A percentile compares a stretch with the other conserved stretches of the same genome.
These are phyloP conservation scores for Tenualosa ilisha DNA, from an alignment of 2,797 vertebrate genomes.

Conservation along the genomic window DNA sequence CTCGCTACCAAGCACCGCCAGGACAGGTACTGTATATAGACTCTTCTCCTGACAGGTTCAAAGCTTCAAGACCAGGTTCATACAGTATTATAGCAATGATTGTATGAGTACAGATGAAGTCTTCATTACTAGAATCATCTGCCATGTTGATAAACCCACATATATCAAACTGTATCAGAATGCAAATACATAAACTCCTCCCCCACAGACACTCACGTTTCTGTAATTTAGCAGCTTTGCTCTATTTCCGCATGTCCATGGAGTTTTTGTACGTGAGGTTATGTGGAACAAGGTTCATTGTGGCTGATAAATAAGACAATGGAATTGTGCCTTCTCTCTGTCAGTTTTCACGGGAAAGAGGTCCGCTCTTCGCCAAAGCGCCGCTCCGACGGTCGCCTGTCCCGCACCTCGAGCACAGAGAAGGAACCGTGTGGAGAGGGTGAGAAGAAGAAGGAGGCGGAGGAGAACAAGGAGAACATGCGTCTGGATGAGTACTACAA, in stretches of 20 bases:
- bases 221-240: too few species aligned
- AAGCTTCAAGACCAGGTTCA: too few species aligned
- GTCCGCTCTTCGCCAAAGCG: slow-evolving; percentile 86
- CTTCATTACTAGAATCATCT: background rate
- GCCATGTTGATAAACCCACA: background rate
- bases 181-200: too few species aligned
- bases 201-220: background rate
- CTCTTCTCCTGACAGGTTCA: too few species aligned
- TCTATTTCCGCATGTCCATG: background rate
- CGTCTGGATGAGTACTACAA: slow-evolving; percentile 81
- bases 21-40: slow-evolving; percentile 79
- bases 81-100: too few species aligned
- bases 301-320: background rate
- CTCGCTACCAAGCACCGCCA: slow-evolving; percentile 93
- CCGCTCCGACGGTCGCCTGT: slow-evolving; percentile 81
- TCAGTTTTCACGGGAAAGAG: slow-evolving; percentile 88
- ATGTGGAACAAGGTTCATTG: background rate
- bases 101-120: too few species aligned
- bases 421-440: slow-evolving; percentile 65
- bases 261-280: background rate
- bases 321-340: background rate
- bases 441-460: slow-evolving; percentile 78
- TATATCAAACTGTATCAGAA: too few species aligned
- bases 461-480: slow-evolving; percentile 97
- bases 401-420: slow-evolving; percentile 82